Evolutionary conservation across 2,797 vertebrate species (phyloP).

Genomic region (Hozukius guyotensis): DNA sequence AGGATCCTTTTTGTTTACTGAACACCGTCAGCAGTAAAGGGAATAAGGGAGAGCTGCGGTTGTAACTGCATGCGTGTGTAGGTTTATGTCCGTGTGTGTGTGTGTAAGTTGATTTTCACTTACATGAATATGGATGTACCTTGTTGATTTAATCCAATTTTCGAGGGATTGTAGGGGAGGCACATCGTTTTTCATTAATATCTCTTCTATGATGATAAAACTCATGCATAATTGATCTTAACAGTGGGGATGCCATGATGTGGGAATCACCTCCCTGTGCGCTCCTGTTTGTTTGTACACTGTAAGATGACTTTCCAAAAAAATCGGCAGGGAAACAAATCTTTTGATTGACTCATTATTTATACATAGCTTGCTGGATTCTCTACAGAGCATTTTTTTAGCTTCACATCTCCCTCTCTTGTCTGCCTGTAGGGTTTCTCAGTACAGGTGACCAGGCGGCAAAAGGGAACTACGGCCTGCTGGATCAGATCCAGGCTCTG

Average conservation of each 20-base stretch:
- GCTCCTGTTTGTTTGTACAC: not conserved
- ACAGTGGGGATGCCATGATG: not conserved
- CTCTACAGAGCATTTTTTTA: not conserved
- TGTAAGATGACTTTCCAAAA: slow-evolving; percentile 4
- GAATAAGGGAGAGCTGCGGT: slow-evolving; percentile 44
- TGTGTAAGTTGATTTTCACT: slow-evolving; percentile 26
- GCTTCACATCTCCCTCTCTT: slow-evolving; percentile 5
- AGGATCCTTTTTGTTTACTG: slow-evolving; percentile 59
- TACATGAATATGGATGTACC: slow-evolving; percentile 42
- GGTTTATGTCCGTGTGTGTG: slow-evolving; percentile 17
- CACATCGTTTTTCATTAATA: slow-evolving; percentile 12
- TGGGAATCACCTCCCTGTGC: not conserved
- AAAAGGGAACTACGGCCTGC: slow-evolving; percentile 94
- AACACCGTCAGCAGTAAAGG: slow-evolving; percentile 60
- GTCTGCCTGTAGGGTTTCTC: slow-evolving; percentile 86
- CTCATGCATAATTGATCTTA: slow-evolving; percentile 33
- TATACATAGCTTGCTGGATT: not conserved
- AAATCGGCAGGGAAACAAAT: not conserved
- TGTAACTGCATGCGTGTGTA: slow-evolving; percentile 17
- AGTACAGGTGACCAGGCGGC: slow-evolving; percentile 97
- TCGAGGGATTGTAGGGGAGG: not conserved
- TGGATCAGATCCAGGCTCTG: slow-evolving; percentile 97
- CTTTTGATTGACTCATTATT: not conserved
- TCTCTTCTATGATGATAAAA: slow-evolving; percentile 12
- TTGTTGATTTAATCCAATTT: slow-evolving; percentile 37